A percentile compares a stretch with the other conserved stretches of the same genome.
Conservation (phyloP, 2,113 vertebrate species). For the Neotoma lepida region DNA sequence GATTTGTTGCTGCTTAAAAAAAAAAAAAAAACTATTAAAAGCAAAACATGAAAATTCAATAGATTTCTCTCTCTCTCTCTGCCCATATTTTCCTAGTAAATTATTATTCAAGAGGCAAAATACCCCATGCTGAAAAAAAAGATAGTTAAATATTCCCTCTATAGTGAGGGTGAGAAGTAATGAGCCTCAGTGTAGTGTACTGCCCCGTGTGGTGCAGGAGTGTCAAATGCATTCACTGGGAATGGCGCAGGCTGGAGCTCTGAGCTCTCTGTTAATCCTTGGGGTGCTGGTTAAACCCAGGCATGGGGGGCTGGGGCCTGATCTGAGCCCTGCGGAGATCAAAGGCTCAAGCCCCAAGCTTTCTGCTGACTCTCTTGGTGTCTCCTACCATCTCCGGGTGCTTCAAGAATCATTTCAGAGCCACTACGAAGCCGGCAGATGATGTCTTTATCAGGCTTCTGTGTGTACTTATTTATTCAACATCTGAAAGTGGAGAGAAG, state of each 20-base stretch:
- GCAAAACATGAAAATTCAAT: not conserved
- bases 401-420: slow-evolving; percentile 31
- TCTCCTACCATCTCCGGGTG: slow-evolving; percentile 4
- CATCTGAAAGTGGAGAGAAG: not conserved
- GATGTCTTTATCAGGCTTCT: not conserved
- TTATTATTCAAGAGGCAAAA: not conserved
- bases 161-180: not conserved
- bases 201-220: not conserved
- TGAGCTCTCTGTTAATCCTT: slow-evolving; percentile 39
- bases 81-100: not conserved
- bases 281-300: slow-evolving; percentile 37
- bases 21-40: not conserved
- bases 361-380: slow-evolving; percentile 69
- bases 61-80: not conserved
- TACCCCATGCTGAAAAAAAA: not conserved
- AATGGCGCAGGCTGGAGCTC: not conserved
- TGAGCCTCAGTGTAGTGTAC: not conserved
- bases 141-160: not conserved
- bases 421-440: not conserved
- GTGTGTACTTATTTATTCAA: not conserved
- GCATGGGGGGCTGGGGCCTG: not conserved
- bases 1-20: not conserved
- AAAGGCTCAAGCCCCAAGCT: slow-evolving; percentile 65
- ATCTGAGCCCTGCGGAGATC: slow-evolving; percentile 69
- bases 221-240: not conserved